Percentiles rank a stretch among this genome's conserved stretches.
These are phyloP conservation scores for Melangyna quadrimaculata DNA, from an alignment of 2,888 invertebrate species.

Conservation along the genomic window DNA sequence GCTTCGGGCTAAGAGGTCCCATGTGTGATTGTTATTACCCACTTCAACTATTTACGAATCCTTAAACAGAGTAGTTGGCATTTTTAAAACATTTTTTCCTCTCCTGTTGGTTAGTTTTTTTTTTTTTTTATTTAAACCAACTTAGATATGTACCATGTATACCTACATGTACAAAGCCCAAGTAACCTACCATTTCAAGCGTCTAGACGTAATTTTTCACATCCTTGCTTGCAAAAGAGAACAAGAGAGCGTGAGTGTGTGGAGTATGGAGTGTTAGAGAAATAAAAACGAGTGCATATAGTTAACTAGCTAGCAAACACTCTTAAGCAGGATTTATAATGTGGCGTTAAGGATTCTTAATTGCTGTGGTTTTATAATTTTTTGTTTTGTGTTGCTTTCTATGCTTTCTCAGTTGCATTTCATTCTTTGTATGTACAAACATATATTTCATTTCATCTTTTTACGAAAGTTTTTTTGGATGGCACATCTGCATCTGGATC, in stretches of 20 bases:
- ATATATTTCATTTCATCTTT: constrained; percentile 4
- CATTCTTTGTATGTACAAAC: background rate
- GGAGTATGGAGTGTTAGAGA: background rate
- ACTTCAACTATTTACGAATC: constrained; percentile 28
- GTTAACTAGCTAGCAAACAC: constrained; percentile 69
- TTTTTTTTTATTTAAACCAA: background rate
- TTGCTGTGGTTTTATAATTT: constrained; percentile 64
- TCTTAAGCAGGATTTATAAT: constrained; percentile 72
- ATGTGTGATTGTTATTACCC: constrained; percentile 40
- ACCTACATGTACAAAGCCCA: background rate
- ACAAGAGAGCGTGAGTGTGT: background rate
- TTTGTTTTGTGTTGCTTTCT: background rate
- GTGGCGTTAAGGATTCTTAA: constrained; percentile 72
- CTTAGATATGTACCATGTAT: background rate
- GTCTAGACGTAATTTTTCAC: constrained; percentile 72
- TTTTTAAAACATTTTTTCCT: background rate
- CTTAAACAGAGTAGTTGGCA: constrained; percentile 23
- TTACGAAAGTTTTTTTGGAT: background rate
- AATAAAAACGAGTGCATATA: constrained; percentile 31
- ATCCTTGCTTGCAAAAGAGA: constrained; percentile 34
- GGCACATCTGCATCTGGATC: constrained; percentile 42
- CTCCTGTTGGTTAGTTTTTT: constrained; percentile 6
- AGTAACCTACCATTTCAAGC: constrained; percentile 58
- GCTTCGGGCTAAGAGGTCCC: background rate
- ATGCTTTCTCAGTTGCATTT: background rate